A percentile compares a stretch with the other conserved stretches of the same genome.
Evolutionary conservation across 2,888 invertebrate genomes (phyloP).

Genomic region (Leptinotarsa haldemani): DNA sequence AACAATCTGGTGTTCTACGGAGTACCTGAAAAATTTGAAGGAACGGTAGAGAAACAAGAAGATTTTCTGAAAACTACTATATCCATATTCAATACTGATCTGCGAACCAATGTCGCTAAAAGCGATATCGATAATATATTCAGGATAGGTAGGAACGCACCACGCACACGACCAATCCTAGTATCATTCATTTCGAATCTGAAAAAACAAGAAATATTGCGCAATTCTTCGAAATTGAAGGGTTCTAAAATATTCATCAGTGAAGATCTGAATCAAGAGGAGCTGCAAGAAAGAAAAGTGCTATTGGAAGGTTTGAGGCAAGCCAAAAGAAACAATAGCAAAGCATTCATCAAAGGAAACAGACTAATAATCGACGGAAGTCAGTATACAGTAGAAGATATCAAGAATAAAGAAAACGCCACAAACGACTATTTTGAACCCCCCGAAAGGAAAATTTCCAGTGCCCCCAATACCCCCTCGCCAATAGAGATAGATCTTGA

Average conservation of each 20-base stretch:
- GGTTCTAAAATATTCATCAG: background rate
- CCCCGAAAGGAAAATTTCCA: background rate
- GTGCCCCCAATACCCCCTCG: background rate
- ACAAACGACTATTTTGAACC: background rate
- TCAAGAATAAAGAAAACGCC: background rate
- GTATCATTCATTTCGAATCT: background rate
- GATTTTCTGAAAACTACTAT: background rate
- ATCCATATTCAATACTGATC: background rate
- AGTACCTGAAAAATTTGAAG: background rate
- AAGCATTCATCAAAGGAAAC: background rate
- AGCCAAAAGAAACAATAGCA: background rate
- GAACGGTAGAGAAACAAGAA: background rate
- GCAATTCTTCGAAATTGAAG: background rate
- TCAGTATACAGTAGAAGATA: background rate
- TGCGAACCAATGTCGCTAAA: background rate
- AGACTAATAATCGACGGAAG: too few species aligned
- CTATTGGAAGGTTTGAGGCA: background rate
- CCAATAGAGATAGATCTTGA: background rate
- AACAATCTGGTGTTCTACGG: background rate
- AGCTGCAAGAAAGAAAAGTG: background rate
- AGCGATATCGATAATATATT: background rate
- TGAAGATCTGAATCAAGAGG: background rate
- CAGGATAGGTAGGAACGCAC: background rate
- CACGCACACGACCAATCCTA: background rate
- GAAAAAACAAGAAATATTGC: background rate